These are phyloP conservation scores for Copsychus sechellarum DNA, from an alignment of 2,113 vertebrate genomes.

Conservation along the genomic window DNA sequence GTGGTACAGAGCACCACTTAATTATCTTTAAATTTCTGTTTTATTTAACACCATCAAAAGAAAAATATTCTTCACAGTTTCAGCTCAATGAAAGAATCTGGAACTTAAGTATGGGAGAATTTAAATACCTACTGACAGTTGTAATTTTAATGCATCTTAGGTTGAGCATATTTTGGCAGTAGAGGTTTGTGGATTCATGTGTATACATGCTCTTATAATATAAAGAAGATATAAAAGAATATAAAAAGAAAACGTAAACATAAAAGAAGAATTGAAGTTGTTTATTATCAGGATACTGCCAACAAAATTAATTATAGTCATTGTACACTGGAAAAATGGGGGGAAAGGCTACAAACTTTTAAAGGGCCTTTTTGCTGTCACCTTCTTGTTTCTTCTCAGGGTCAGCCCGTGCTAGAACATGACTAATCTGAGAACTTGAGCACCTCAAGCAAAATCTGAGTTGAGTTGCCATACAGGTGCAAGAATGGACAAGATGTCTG, in stretches of 20 bases:
- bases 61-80: background rate
- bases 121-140: background rate
- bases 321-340: background rate
- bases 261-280: background rate
- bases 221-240: background rate
- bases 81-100: background rate
- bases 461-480: background rate
- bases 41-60: background rate
- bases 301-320: background rate
- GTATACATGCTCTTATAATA: background rate
- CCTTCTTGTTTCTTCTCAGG: background rate
- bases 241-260: background rate
- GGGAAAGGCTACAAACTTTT: background rate
- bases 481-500: accelerated
- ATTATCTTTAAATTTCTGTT: background rate
- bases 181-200: background rate
- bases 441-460: background rate
- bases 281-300: background rate
- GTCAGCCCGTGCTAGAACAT: background rate
- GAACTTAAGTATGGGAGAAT: background rate
- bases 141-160: background rate
- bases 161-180: background rate
- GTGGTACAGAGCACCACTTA: background rate
- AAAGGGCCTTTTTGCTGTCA: background rate
- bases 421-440: background rate